phyloP scores from a whole-genome alignment of 2,797 vertebrate genomes.

The Perodicticus potto region DNA sequence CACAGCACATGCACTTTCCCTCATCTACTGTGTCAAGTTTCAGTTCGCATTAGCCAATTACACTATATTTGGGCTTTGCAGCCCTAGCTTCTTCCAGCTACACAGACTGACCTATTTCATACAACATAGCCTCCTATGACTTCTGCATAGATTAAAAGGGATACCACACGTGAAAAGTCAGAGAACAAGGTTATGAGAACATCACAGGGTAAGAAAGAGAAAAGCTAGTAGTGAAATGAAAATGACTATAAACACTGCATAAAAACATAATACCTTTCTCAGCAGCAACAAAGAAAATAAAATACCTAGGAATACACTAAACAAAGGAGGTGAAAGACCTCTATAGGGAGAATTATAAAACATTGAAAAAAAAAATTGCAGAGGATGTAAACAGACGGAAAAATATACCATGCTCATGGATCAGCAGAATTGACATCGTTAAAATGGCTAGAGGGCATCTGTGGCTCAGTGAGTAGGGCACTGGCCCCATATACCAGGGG shows the following conservation, averaged over 20 bases:
- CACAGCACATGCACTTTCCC: neutral
- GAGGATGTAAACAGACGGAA: too few species aligned
- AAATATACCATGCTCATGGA: too few species aligned
- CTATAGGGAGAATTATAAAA: too few species aligned
- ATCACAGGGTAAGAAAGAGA: neutral
- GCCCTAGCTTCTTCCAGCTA: neutral
- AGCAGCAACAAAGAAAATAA: too few species aligned
- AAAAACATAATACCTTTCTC: too few species aligned
- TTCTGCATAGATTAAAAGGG: neutral
- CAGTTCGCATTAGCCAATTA: neutral
- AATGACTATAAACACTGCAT: conserved; percentile 5
- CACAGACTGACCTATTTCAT: neutral
- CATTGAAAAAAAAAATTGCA: too few species aligned
- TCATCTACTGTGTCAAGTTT: neutral
- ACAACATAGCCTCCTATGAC: neutral
- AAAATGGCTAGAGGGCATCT: too few species aligned
- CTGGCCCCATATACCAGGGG: too few species aligned
- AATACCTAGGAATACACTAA: too few species aligned
- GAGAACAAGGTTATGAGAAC: conserved; percentile 34
- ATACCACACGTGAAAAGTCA: neutral
- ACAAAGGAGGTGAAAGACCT: too few species aligned
- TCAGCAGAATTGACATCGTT: too few species aligned
- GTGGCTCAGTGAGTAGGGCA: too few species aligned
- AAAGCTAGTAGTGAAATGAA: conserved; percentile 25
- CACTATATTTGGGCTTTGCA: neutral